These are phyloP conservation scores for Plemyria rubiginata DNA, from an alignment of 2,888 invertebrate genomes.

Conservation along the genomic window DNA sequence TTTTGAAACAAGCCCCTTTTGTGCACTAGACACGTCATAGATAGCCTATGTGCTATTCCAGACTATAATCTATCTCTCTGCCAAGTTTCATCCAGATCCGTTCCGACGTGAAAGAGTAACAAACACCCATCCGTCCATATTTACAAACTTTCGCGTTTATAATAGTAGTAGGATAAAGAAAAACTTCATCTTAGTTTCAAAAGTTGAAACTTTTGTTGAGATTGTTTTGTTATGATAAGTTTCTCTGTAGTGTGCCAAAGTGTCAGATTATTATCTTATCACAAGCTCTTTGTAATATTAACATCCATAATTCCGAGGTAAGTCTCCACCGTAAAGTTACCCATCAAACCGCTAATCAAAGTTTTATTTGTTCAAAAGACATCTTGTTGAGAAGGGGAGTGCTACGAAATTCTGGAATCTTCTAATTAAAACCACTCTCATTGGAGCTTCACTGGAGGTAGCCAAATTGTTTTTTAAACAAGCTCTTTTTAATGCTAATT, in stretches of 20 bases:
- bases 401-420: slow-evolving; percentile 35
- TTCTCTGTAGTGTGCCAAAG: neutral
- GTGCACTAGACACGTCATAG: too few relatives aligned
- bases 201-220: too few relatives aligned
- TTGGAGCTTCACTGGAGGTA: slow-evolving; percentile 65
- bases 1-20: too few relatives aligned
- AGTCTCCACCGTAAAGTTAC: slow-evolving; percentile 27
- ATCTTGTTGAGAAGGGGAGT: slow-evolving; percentile 47
- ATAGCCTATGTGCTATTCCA: too few relatives aligned
- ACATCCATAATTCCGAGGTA: slow-evolving; percentile 13
- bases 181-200: too few relatives aligned
- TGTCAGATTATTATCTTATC: neutral
- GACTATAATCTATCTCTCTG: too few relatives aligned
- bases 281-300: slow-evolving; percentile 11
- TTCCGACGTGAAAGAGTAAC: too few relatives aligned
- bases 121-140: too few relatives aligned
- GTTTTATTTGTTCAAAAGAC: slow-evolving; percentile 75
- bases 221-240: neutral
- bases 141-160: too few relatives aligned
- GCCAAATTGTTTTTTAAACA: slow-evolving; percentile 78
- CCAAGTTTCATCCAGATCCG: too few relatives aligned
- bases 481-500: slow-evolving; percentile 36
- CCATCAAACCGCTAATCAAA: slow-evolving; percentile 51
- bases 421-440: slow-evolving; percentile 69
- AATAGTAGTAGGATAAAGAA: too few relatives aligned